Percentiles rank a stretch among this genome's conserved stretches.
These are phyloP conservation scores for Lota lota DNA, from an alignment of 2,113 vertebrate species.

Conservation along the genomic window DNA sequence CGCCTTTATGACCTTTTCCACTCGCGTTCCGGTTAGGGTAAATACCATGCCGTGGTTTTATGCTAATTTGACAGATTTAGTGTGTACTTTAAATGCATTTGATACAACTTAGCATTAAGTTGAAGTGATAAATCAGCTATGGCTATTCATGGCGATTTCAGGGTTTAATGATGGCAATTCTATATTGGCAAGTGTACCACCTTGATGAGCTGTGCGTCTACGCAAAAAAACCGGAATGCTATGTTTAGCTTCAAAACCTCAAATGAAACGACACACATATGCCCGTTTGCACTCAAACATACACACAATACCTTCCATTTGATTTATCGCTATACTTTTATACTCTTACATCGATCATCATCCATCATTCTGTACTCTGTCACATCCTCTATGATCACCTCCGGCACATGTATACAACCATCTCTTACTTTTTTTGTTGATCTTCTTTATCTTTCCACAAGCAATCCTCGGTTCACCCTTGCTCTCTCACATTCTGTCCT, in stretches of 20 bases:
- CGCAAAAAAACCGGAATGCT: background rate
- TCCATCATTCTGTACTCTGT: conserved; percentile 8
- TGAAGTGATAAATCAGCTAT: background rate
- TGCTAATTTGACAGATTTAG: background rate
- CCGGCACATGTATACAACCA: background rate
- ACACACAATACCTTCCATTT: conserved; percentile 5
- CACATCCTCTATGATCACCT: background rate
- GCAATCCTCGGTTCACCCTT: background rate
- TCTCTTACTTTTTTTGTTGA: background rate
- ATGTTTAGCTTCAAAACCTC: background rate
- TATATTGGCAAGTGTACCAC: too few relatives aligned
- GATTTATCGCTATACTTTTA: background rate
- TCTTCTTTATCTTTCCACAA: conserved; percentile 2
- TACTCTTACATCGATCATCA: background rate
- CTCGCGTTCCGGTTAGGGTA: background rate
- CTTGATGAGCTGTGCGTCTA: too few relatives aligned
- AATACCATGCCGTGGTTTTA: background rate
- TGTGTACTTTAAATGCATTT: background rate
- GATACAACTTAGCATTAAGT: background rate
- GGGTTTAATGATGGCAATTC: too few relatives aligned
- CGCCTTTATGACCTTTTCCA: too few relatives aligned
- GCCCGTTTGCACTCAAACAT: conserved; percentile 9
- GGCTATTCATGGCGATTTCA: background rate
- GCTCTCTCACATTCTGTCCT: background rate
- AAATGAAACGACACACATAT: background rate